Base-by-base conservation (phyloP, 2,888 invertebrate species). In the Tipula unca region DNA sequence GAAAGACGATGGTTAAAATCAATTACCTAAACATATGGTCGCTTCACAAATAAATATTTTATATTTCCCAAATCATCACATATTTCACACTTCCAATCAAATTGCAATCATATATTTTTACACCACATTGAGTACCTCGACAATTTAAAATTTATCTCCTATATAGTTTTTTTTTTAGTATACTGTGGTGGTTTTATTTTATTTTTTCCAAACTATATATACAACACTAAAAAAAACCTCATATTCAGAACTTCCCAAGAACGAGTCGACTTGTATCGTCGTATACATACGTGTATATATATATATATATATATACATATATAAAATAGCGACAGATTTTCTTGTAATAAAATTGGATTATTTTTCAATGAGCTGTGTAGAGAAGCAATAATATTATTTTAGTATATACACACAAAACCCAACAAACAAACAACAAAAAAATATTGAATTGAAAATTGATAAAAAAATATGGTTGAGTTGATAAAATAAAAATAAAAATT, bases 291-390 rank as follows among this genome's bases (percentile, higher is more conserved):
- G n/a, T n/a, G n/a, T n/a, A n/a, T n/a, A n/a, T n/a, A n/a, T n/a
- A n/a, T n/a, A n/a, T n/a, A n/a, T n/a, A n/a, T n/a, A n/a, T n/a
- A n/a, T n/a, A n/a, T n/a, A n/a, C n/a, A n/a, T n/a, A n/a, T 39
- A 85, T 42, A 85, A 39, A 85, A 42, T 48, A 42, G 85, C 48
- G 48, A 85, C 85, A 85, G 85, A 85, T 85, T 85, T 85, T 85
- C 54, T 85, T 29, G 85, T 54, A 85, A 85, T 85, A 85, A 85
- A 48, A 85, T 85, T 54, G 48, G 85, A 48, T 85, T 85, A 85
- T 85, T 85, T 85, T 85, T 85, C 85, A 85, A 85, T 85, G 85
- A 85, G 29, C 85, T 85, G 85, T 54, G 20, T 14, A 84, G 36
- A 83, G 35, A 83, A 83, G 69, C 69, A 69, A 69, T 69, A 69